Conservation (phyloP, 2,797 vertebrate species). For the Xenopus petersii region DNA sequence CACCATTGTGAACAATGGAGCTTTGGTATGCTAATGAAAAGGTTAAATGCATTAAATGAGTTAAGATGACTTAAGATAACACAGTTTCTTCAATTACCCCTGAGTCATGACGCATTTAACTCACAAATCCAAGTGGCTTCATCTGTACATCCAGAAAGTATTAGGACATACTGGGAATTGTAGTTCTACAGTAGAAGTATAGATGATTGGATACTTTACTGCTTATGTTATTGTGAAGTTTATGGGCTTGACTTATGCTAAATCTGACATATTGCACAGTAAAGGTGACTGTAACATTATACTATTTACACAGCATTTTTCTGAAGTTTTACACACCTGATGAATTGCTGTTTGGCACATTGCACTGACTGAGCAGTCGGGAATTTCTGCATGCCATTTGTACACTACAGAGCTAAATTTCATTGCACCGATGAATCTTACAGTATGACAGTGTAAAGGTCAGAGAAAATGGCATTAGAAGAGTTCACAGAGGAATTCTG, state of each 20-base stretch:
- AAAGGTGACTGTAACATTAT: slow-evolving; percentile 6
- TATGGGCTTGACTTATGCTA: not conserved
- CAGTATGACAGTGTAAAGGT: slow-evolving; percentile 45
- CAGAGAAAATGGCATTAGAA: slow-evolving; percentile 46
- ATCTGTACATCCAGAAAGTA: too few relatives aligned
- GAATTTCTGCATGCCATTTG: slow-evolving; percentile 21
- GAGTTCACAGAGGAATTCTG: slow-evolving; percentile 35
- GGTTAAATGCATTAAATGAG: too few relatives aligned
- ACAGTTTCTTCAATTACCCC: too few relatives aligned
- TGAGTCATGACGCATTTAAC: too few relatives aligned
- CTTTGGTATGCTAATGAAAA: too few relatives aligned
- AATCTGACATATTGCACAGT: not conserved
- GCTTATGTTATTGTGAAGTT: too few relatives aligned
- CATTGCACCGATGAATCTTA: slow-evolving; percentile 46
- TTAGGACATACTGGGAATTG: too few relatives aligned
- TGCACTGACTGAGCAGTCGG: slow-evolving; percentile 4
- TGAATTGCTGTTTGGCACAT: slow-evolving; percentile 25
- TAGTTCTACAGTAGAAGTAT: not conserved
- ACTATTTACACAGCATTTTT: not conserved
- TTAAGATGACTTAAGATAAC: too few relatives aligned
- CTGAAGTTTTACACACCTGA: not conserved
- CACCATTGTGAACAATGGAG: too few relatives aligned
- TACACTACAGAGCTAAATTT: slow-evolving; percentile 33
- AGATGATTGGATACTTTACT: too few relatives aligned
- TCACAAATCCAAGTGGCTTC: too few relatives aligned